Evolutionary conservation across 2,113 vertebrate species (phyloP).

Genomic region (Rousettus leschenaultii): DNA sequence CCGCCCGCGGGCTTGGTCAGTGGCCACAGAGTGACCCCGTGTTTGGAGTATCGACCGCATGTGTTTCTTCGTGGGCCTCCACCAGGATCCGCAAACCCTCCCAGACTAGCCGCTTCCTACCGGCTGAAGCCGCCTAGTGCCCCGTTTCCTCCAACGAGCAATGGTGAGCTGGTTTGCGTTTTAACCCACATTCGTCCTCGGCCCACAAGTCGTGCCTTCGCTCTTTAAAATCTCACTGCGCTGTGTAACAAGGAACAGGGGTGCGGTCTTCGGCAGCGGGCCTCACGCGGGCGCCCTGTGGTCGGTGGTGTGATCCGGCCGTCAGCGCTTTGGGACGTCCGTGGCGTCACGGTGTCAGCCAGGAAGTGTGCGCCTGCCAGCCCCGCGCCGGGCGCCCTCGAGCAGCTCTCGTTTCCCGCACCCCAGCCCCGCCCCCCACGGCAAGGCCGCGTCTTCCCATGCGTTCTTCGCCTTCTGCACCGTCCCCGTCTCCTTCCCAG

Average conservation of each 20-base stretch:
- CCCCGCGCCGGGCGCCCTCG: accelerated
- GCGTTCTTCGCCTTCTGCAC: background rate
- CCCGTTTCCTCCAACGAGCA: slow-evolving; percentile 85
- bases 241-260: background rate
- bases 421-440: too few species aligned
- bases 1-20: slow-evolving; percentile 82
- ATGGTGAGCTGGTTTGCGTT: slow-evolving; percentile 84
- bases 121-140: slow-evolving; percentile 85
- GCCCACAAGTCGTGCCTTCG: background rate
- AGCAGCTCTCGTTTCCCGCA: background rate
- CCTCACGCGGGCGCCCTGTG: background rate
- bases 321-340: background rate
- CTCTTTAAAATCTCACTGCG: background rate
- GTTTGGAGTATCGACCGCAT: slow-evolving; percentile 84
- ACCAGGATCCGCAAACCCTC: slow-evolving; percentile 75
- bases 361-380: accelerated
- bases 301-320: background rate
- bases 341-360: accelerated
- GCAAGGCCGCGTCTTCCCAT: too few species aligned
- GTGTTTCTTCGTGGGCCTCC: slow-evolving; percentile 82
- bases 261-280: background rate
- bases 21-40: slow-evolving; percentile 82
- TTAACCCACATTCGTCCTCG: background rate
- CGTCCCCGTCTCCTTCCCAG: too few species aligned
- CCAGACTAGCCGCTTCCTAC: slow-evolving; percentile 82